Evolutionary conservation across 2,888 invertebrate genomes (phyloP).

Genomic region (Mesorhabditis spiculigera): DNA sequence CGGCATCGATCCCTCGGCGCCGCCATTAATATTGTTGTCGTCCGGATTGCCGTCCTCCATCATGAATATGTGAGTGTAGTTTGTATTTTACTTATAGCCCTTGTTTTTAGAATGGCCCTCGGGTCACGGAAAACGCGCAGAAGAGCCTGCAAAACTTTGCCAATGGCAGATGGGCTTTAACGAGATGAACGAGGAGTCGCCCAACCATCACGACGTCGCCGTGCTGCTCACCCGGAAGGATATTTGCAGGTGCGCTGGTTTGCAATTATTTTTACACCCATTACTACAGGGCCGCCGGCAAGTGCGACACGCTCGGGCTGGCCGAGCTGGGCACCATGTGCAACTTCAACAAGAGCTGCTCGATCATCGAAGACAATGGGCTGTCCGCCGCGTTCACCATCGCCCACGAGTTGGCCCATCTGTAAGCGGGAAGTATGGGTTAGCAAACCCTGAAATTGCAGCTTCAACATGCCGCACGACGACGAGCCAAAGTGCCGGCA

Average conservation of each 20-base stretch:
- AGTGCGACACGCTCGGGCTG: conserved; percentile 68
- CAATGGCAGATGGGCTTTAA: conserved; percentile 70
- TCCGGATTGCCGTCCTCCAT: conserved; percentile 66
- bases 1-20: conserved; percentile 81
- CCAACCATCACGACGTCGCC: conserved; percentile 63
- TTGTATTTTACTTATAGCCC: too few species aligned
- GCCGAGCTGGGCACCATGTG: conserved; percentile 83
- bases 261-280: conserved; percentile 3
- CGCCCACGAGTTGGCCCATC: conserved; percentile 84
- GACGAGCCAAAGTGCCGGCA: conserved; percentile 72
- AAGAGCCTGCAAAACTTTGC: conserved; percentile 74
- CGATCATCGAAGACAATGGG: conserved; percentile 83
- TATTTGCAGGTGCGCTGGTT: conserved; percentile 43
- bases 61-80: conserved; percentile 32
- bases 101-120: conserved; percentile 39
- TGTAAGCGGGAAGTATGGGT: conserved; percentile 66
- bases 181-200: conserved; percentile 64
- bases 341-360: conserved; percentile 72
- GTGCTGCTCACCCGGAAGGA: conserved; percentile 62
- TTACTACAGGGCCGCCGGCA: conserved; percentile 63
- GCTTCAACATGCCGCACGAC: conserved; percentile 80
- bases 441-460: conserved; percentile 58
- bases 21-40: conserved; percentile 76
- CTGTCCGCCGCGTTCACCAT: conserved; percentile 83
- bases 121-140: conserved; percentile 63